Conservation (phyloP, 2,888 invertebrate species). For the Notocelia uddmanniana region DNA sequence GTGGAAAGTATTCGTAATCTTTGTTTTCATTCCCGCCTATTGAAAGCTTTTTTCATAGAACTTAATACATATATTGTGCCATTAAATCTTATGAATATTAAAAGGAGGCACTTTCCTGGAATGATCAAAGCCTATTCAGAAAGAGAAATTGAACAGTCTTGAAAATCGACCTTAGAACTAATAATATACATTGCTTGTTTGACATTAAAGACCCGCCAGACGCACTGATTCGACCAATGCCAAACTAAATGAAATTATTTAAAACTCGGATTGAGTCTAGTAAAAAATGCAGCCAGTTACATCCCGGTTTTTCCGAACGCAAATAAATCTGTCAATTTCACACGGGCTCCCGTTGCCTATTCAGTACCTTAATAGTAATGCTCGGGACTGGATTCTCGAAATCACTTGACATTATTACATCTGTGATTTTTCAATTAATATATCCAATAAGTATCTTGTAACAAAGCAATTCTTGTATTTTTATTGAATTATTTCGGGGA, state of each 20-base stretch:
- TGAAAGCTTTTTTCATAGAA: too few species aligned
- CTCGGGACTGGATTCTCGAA: slow-evolving; percentile 48
- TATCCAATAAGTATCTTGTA: too few species aligned
- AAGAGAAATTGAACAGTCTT: neutral
- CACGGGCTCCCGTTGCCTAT: slow-evolving; percentile 73
- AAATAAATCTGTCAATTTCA: slow-evolving; percentile 86
- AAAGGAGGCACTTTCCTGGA: too few species aligned
- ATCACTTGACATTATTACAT: slow-evolving; percentile 9
- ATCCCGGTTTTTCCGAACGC: slow-evolving; percentile 75
- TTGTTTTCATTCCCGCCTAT: too few species aligned
- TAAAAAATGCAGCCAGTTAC: slow-evolving; percentile 79
- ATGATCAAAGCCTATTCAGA: neutral
- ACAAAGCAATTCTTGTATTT: too few species aligned
- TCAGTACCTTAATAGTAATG: slow-evolving; percentile 54
- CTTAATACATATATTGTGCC: too few species aligned
- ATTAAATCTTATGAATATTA: too few species aligned
- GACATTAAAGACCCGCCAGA: slow-evolving; percentile 49
- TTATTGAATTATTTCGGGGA: too few species aligned
- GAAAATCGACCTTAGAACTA: neutral
- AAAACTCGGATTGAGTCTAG: slow-evolving; percentile 50
- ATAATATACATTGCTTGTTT: neutral
- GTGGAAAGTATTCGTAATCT: too few species aligned
- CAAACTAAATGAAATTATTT: slow-evolving; percentile 56
- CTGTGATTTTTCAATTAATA: neutral
- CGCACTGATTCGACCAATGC: slow-evolving; percentile 34